Base-by-base conservation (phyloP, 35 echinoderm and acorn worm species). In the Chiridota heheva region DNA sequence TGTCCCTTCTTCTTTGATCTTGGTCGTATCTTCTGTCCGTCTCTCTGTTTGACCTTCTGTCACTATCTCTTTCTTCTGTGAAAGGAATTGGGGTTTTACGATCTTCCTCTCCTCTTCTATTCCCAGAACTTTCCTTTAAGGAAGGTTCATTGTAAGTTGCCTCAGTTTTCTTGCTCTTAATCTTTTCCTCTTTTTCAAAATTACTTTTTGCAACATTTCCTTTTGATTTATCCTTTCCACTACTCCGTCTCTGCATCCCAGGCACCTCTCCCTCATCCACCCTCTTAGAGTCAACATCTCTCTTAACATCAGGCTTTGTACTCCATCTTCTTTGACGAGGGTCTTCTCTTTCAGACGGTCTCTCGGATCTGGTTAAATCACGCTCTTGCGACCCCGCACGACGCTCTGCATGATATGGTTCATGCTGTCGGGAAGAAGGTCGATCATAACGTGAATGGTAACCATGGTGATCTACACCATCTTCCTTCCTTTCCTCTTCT, bases 111-210 rank as follows among this genome's bases (percentile, higher is more conserved):
- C 28, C 12, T 46, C 43, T 24, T 3, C 33, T 30, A 16, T 27
- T n/a, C n/a, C n/a, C 28, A 29, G 28, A 26, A 7, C 30, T 72
- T 4, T 24, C 40, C 29, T 27, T 27, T 2, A 31, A 53, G 2
- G 40, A 22, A 13, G 70, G 44, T 31, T 42, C 44, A 30, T 74
- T 46, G 26, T 45, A 27, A 53, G 22, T 7, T 17, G 29, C 43
- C 63, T 66, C 58, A 60, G 58, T 12, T 49, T 74, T 47, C 0
- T 7, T 29, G 8, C 56, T 51, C 33, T 74, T 74, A 5, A 30
- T 46, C 20, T 74, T 74, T 46, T 74, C 70, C 2, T 74, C 70
- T 29, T 41, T 51, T 46, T 86, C 83, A 2, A 71, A 75, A 58
- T 58, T 29, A 5, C 83, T 72, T 47, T 39, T 59, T n/a, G 70